Evolutionary conservation across 2,113 vertebrate genomes (phyloP), one percentile per base, ranked within the genome.

Genomic region (Dasyornis broadbenti): DNA sequence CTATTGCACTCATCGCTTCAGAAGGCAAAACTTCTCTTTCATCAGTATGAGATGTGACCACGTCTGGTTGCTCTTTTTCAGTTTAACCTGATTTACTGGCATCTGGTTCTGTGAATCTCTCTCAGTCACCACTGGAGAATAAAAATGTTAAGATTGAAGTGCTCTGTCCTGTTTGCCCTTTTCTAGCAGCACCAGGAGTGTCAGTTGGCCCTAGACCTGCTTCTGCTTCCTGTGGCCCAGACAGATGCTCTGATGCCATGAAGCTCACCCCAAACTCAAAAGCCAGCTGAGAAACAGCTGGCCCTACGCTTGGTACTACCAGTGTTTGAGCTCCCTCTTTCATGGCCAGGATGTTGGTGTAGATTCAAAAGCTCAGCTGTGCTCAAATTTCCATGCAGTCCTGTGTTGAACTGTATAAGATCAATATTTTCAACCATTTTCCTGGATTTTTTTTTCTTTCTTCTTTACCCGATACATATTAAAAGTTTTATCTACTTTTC

Each of bases 341-440:
- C 24, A 13, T 0, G 1, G 11, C 23, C 2, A 5, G 6, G 15
- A 56, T 65, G 14, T 60, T 57, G 47, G 30, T 40, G 9, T 39
- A 39, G 19, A 28, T 86, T 68, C 2, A 3, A 83, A 84, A 91
- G 35, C 57, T 90, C 27, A 63, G 47, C 52, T 21, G 10, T 1
- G 1, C 7, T 76, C 35, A 61, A 6, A 9, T 88, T 93, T 68
- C 33, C 15, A 39, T 13, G n/a, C 0, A 6, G 20, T 56, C 70
- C n/a, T 6, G 2, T 54, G 18, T n/a, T 89, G 63, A 50, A 50
- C 20, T 45, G 12, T 23, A 65, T 23, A 75, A 8, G 16, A 56
- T 31, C 50, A 73, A 33, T 73, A 77, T 53, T 69, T 83, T 73
- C 26, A 73, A 49, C 39, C 0, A 30, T 28, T 84, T 84, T 78